A percentile compares a stretch with the other conserved stretches of the same genome.
Evolutionary conservation across 1,140 invertebrate genomes (phyloP).

Genomic region (Acromyrmex heyeri): DNA sequence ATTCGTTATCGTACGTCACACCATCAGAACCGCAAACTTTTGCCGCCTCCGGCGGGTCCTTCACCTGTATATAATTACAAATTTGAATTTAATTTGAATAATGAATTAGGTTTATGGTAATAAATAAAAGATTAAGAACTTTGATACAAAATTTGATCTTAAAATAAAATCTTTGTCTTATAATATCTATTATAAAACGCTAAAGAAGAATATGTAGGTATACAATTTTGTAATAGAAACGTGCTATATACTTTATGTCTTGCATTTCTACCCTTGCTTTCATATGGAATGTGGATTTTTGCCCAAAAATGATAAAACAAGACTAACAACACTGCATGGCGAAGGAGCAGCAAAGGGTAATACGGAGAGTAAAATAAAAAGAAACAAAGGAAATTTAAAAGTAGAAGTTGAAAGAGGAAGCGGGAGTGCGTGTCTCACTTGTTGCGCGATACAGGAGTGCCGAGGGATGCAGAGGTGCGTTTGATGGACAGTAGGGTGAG

Average conservation of each 20-base stretch:
- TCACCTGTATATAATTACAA: conserved; percentile 80
- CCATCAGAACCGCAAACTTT: conserved; percentile 92
- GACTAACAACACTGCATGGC: neutral
- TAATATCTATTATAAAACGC: neutral
- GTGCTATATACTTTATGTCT: neutral
- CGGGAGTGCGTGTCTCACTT: conserved; percentile 68
- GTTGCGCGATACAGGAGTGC: conserved; percentile 62
- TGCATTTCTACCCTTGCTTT: neutral
- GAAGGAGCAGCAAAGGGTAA: neutral
- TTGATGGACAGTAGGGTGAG: conserved; percentile 51
- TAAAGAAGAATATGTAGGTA: neutral
- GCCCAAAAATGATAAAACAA: neutral
- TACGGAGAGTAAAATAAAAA: neutral
- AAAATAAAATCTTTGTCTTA: neutral
- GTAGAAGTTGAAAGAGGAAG: conserved; percentile 25
- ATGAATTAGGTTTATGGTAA: neutral
- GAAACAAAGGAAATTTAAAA: conserved; percentile 12
- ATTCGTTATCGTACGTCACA: conserved; percentile 92
- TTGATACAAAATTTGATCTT: neutral
- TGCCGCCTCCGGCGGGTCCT: conserved; percentile 77
- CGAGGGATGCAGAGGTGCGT: conserved; percentile 14
- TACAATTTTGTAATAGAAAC: neutral
- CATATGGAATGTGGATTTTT: neutral
- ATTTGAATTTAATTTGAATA: neutral
- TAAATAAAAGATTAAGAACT: too few relatives aligned